Evolutionary conservation across 2,797 vertebrate genomes (phyloP).

Genomic region (Iguana delicatissima): DNA sequence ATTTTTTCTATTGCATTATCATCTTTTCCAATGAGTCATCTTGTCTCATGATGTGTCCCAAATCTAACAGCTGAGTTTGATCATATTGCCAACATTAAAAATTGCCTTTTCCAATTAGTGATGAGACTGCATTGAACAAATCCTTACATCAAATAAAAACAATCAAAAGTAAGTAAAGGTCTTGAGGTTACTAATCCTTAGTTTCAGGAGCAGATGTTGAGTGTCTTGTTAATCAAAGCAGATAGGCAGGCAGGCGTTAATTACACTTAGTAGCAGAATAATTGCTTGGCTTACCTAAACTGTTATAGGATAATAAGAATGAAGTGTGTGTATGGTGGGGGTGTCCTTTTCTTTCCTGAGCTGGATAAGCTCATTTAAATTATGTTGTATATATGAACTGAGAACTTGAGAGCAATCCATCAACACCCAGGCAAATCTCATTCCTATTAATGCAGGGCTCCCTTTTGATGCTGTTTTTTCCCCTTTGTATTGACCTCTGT

Average conservation of each 20-base stretch:
- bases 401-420: slow-evolving; percentile 14
- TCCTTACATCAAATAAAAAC: slow-evolving; percentile 44
- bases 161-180: slow-evolving; percentile 29
- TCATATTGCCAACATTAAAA: not conserved
- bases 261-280: slow-evolving; percentile 77
- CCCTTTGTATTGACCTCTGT: not conserved
- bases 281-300: slow-evolving; percentile 79
- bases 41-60: no score
- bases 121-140: slow-evolving; percentile 26
- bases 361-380: slow-evolving; percentile 74
- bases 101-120: slow-evolving; percentile 1
- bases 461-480: not conserved
- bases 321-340: slow-evolving; percentile 17
- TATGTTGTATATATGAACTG: slow-evolving; percentile 36
- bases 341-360: slow-evolving; percentile 37
- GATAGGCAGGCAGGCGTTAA: slow-evolving; percentile 77
- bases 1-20: no score
- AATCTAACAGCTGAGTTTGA: no score
- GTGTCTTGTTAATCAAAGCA: slow-evolving; percentile 82
- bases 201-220: slow-evolving; percentile 82
- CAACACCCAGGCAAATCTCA: not conserved
- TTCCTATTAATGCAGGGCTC: not conserved
- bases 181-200: slow-evolving; percentile 79
- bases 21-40: no score
- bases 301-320: slow-evolving; percentile 61